These are phyloP conservation scores for Muschampia plurimacula DNA, from an alignment of 2,888 invertebrate genomes.

Conservation along the genomic window DNA sequence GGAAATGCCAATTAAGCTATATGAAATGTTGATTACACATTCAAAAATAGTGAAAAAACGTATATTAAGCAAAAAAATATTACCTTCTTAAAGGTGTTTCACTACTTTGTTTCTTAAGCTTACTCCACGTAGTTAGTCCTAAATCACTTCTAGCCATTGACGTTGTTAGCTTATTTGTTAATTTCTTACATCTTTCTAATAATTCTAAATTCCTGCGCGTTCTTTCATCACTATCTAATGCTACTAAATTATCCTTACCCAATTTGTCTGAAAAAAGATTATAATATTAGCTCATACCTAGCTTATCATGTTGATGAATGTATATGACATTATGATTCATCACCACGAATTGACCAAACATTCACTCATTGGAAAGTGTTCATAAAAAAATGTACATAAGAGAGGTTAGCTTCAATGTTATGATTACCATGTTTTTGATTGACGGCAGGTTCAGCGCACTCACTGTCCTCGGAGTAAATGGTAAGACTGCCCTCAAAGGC, in stretches of 20 bases:
- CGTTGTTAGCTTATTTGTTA: slow-evolving; percentile 86
- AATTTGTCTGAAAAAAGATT: slow-evolving; percentile 77
- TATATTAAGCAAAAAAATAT: slow-evolving; percentile 41
- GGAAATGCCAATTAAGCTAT: neutral
- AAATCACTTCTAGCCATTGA: slow-evolving; percentile 96
- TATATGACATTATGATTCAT: slow-evolving; percentile 59
- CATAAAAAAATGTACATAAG: neutral
- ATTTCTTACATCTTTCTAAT: slow-evolving; percentile 83
- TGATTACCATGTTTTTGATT: slow-evolving; percentile 80
- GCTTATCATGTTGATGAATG: slow-evolving; percentile 52
- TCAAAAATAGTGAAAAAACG: neutral
- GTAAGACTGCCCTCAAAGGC: slow-evolving; percentile 96
- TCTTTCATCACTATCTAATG: slow-evolving; percentile 82
- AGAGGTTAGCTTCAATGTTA: neutral
- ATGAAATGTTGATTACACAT: neutral
- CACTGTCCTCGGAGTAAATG: slow-evolving; percentile 94
- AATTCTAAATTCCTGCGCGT: slow-evolving; percentile 86
- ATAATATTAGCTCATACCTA: slow-evolving; percentile 50
- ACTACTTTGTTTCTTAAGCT: slow-evolving; percentile 90
- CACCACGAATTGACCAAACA: slow-evolving; percentile 55
- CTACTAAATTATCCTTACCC: slow-evolving; percentile 72
- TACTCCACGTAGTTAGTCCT: slow-evolving; percentile 95
- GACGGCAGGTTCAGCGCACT: slow-evolving; percentile 86
- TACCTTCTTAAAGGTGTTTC: slow-evolving; percentile 88
- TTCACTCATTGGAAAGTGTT: slow-evolving; percentile 54